Base-by-base conservation (phyloP, 1,140 invertebrate genomes). In the Hypsibius dujardini region DNA sequence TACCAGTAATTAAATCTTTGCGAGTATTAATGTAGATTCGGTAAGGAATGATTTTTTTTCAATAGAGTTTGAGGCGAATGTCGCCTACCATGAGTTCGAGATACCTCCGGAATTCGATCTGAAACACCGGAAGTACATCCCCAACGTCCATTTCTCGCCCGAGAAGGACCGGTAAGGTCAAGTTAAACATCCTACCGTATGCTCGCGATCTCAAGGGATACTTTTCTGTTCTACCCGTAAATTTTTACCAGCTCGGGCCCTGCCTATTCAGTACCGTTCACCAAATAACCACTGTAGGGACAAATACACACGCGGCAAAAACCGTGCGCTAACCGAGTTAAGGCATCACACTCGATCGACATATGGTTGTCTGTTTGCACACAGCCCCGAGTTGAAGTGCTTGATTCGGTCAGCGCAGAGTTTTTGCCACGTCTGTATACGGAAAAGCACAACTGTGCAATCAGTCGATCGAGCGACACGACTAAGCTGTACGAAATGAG, bases 101-200 rank as follows among this genome's bases (percentile, higher is more conserved):
- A 15, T 67, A 12, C 62, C 62, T 67, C 62, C 62, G 12, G 62
- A 67, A 15, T 67, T 67, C 45, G 62, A 67, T 42, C 42, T 67
- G 62, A 45, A 15, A 3, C 45, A 67, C 42, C 62, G 62, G 45
- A 67, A 67, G 45, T 67, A 67, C 45, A 67, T 67, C 45, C 62
- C 62, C 12, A 67, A 67, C 42, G 62, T 67, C 42, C 62, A 67
- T 67, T 67, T 67, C 42, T 12, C 62, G 12, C 62, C 62, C 3
- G 62, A 67, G 42, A 67, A 67, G 42, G 62, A 67, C 62, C 12
- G 62, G 62, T 67, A 45, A 67, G 62, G 12, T 67, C 3, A 15
- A 67, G 42, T 15, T 15, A 67, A 45, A 67, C 12, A 3, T 15
- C 3, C 62, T 7, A 67, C 12, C 28, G 28, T 28, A 28, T 28